phyloP scores from a whole-genome alignment of 2,113 vertebrate species.

The Sceloporus undulatus region DNA sequence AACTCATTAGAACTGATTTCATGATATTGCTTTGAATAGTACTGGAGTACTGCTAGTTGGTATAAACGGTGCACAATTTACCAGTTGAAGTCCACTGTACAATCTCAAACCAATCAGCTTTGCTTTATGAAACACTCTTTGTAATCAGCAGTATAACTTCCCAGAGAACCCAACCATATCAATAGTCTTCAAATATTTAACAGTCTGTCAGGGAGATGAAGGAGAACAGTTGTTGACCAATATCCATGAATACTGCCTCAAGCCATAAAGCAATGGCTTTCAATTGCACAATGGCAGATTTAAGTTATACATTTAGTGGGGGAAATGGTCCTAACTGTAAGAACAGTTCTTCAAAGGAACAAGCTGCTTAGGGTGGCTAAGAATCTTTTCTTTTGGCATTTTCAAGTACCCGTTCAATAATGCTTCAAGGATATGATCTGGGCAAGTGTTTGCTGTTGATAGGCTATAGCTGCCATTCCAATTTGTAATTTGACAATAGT shows the following conservation, averaged over 20 bases:
- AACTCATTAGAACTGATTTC: constrained; percentile 60
- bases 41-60: constrained; percentile 43
- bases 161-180: constrained; percentile 7
- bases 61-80: constrained; percentile 9
- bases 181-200: neutral
- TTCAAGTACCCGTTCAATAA: constrained; percentile 25
- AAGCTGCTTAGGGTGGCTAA: neutral
- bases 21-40: constrained; percentile 51
- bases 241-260: constrained; percentile 15
- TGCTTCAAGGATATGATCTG: neutral
- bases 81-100: neutral
- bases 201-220: neutral
- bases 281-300: constrained; percentile 1
- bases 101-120: constrained; percentile 9
- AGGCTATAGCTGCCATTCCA: neutral
- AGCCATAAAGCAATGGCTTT: constrained; percentile 11
- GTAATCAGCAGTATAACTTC: constrained; percentile 34
- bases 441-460: constrained; percentile 13
- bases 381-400: constrained; percentile 14
- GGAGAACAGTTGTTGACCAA: constrained; percentile 25
- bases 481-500: constrained; percentile 6
- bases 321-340: neutral
- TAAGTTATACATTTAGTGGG: neutral
- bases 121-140: neutral
- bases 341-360: constrained; percentile 18